These are phyloP conservation scores for Naja naja DNA, from an alignment of 2,113 vertebrate genomes.

Conservation along the genomic window DNA sequence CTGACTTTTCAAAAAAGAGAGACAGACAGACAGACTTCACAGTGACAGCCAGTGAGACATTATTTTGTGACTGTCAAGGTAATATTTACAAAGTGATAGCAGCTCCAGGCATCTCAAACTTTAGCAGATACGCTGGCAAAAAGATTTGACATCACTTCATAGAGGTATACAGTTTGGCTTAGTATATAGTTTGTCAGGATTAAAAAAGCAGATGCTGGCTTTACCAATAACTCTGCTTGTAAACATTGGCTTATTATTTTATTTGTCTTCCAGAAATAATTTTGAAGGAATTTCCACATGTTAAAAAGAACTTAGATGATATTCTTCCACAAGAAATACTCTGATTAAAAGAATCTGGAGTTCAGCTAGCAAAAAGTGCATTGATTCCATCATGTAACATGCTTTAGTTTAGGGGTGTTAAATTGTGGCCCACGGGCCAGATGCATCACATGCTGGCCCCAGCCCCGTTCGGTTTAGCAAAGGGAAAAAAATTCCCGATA, in stretches of 20 bases:
- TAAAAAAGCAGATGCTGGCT: not conserved
- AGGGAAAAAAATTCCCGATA: too few relatives aligned
- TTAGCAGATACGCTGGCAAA: not conserved
- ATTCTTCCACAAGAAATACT: not conserved
- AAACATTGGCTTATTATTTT: not conserved
- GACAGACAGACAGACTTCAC: not conserved
- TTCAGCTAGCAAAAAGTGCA: not conserved
- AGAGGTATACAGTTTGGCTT: not conserved
- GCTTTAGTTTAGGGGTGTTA: not conserved
- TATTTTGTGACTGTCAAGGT: constrained; percentile 38
- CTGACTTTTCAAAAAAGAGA: constrained; percentile 32
- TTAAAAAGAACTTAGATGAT: not conserved
- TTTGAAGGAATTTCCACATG: not conserved
- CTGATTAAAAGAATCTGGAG: not conserved
- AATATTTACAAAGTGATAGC: constrained; percentile 18
- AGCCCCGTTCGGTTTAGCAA: too few relatives aligned
- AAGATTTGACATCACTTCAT: not conserved
- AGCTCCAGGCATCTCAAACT: constrained; percentile 22
- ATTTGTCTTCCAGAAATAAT: not conserved
- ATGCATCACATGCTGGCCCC: too few relatives aligned
- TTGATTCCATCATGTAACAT: not conserved
- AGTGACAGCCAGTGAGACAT: constrained; percentile 33
- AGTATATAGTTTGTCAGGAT: not conserved
- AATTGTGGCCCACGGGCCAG: too few relatives aligned
- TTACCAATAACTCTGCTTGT: not conserved